Evolutionary conservation across 1,140 invertebrate species (phyloP), one percentile per base, ranked within the genome.

Genomic region (Leptinotarsa texana): DNA sequence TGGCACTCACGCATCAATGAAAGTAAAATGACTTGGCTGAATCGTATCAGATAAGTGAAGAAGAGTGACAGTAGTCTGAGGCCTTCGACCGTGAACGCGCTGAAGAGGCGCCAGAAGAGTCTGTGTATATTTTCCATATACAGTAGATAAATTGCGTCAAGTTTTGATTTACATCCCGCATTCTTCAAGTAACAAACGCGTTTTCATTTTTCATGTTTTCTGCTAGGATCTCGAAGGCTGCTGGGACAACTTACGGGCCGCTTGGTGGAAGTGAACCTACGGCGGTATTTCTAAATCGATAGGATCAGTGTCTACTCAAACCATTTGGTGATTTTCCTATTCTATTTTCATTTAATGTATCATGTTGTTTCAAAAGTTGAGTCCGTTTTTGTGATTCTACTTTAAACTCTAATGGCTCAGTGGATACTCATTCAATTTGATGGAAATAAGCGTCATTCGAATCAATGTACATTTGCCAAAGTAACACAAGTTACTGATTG

Each of bases 141-240:
- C 75, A 81, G 82, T 80, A 79, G 80, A 83, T 83, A 83, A 83
- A 83, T 83, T 83, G 82, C 80, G 80, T 83, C 81, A 79, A 77
- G 78, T 80, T 83, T 83, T 83, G 82, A 83, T 82, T 83, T 83
- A 83, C 81, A 83, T 83, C 82, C 81, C 78, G 81, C 81, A 82
- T 83, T 82, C 81, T 79, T 82, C 75, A 72, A 74, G 78, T 77
- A 81, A 81, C 81, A 82, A 82, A 82, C 81, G 81, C 80, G 81
- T 80, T 81, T 79, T 72, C 79, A 82, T 65, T 57, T 57, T 57
- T 57, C 51, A 57, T 57, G 51, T 82, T 83, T 83, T 82, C 81
- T 81, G 81, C 78, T 74, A 74, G 76, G 75, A 74, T 73, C 78
- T 69, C 69, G 69, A 69, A 74, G 66, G 76, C 66, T 5, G 42